A percentile compares a stretch with the other conserved stretches of the same genome.
Evolutionary conservation across 2,797 vertebrate genomes (phyloP).

Genomic region (Epinephelus malabaricus): DNA sequence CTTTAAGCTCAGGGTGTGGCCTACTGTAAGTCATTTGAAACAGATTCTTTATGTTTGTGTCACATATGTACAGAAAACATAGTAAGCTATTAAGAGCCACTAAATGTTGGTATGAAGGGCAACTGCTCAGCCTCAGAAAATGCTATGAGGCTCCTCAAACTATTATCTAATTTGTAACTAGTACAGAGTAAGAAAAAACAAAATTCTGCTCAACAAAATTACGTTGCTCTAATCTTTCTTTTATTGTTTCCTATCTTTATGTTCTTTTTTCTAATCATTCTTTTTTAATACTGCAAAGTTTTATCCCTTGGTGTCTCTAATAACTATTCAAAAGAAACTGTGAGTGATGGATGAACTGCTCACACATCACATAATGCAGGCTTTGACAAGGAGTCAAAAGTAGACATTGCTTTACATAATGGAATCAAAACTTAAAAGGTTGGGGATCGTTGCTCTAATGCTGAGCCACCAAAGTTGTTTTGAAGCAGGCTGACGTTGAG

Average conservation of each 20-base stretch:
- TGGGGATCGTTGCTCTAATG: not conserved
- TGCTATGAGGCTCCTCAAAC: not conserved
- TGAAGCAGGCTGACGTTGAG: not conserved
- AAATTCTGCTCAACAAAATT: not conserved
- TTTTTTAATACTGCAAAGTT: not conserved
- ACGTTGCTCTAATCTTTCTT: not conserved
- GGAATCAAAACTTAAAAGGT: not conserved
- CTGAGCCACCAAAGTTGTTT: conserved; percentile 7
- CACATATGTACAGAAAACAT: not conserved
- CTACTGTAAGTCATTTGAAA: not conserved
- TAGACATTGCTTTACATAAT: not conserved
- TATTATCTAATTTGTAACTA: too few relatives aligned
- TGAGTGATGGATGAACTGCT: not conserved
- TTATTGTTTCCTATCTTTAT: not conserved
- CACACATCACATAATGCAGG: not conserved
- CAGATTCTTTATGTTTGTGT: conserved; percentile 1
- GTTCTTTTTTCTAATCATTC: not conserved
- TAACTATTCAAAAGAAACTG: not conserved
- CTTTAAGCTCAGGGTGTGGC: not conserved
- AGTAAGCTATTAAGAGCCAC: too few relatives aligned
- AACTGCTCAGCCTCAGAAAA: conserved; percentile 1
- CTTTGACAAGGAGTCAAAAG: not conserved
- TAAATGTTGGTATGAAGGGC: not conserved
- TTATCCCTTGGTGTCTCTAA: not conserved
- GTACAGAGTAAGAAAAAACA: not conserved